Evolutionary conservation across 1,140 invertebrate species (phyloP).

Genomic region (Drosophila rufa): DNA sequence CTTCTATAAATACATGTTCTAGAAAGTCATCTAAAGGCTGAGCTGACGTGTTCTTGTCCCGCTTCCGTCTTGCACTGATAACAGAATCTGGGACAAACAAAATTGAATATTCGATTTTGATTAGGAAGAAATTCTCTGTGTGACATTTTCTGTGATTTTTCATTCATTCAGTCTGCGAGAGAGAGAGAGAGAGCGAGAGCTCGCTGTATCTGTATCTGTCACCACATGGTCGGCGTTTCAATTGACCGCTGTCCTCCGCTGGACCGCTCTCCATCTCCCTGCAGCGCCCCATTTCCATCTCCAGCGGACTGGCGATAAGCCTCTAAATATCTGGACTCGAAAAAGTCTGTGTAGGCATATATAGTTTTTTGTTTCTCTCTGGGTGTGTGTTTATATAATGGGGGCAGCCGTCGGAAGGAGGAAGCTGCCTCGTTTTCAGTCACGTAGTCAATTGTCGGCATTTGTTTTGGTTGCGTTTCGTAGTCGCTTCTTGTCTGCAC

Average conservation of each 20-base stretch:
- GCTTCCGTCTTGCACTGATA: conserved; percentile 71
- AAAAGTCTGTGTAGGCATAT: conserved; percentile 29
- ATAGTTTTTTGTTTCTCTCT: conserved; percentile 1
- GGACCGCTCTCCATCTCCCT: conserved; percentile 5
- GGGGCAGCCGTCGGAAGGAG: conserved; percentile 17
- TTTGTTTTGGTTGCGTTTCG: conserved; percentile 68
- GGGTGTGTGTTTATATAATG: conserved; percentile 37
- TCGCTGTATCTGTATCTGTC: conserved; percentile 23
- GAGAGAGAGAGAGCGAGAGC: background rate
- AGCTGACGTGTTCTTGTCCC: conserved; percentile 70
- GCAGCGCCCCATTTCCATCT: conserved; percentile 18
- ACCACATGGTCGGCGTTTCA: conserved; percentile 41
- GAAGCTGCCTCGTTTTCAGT: conserved; percentile 44
- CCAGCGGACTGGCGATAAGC: conserved; percentile 61
- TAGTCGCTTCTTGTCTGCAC: conserved; percentile 1
- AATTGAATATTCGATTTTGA: conserved; percentile 65
- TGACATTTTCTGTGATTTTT: conserved; percentile 37
- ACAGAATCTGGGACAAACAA: conserved; percentile 64
- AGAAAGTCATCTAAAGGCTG: conserved; percentile 26
- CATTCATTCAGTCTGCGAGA: conserved; percentile 4
- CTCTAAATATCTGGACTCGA: conserved; percentile 48
- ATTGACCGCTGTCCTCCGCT: conserved; percentile 40
- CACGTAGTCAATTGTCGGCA: conserved; percentile 72
- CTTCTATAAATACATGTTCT: conserved; percentile 8
- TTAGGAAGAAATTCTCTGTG: conserved; percentile 67